Conservation (phyloP, 1,140 invertebrate genomes). For the Subanguina moxae region DNA sequence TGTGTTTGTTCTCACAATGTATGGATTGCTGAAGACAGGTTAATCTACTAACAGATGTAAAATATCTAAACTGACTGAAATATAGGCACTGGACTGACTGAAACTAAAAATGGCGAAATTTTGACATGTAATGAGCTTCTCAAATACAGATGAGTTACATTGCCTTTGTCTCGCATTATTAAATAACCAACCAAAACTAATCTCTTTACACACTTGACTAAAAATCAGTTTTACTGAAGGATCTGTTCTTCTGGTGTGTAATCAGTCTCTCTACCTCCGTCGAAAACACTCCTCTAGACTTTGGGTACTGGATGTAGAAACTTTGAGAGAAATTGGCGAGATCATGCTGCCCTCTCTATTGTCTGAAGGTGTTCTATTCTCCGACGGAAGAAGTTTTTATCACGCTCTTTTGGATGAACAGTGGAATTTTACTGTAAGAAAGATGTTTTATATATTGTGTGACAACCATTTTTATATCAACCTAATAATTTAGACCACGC, state of each 20-base stretch:
- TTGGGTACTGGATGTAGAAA: slow-evolving; percentile 54
- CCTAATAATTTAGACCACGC: slow-evolving; percentile 17
- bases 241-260: slow-evolving; percentile 44
- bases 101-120: slow-evolving; percentile 50
- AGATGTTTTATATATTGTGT: slow-evolving; percentile 18
- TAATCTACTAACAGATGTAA: too few species aligned
- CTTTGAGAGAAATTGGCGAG: slow-evolving; percentile 53
- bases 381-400: slow-evolving; percentile 48
- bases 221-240: slow-evolving; percentile 30
- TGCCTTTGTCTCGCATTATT: too few species aligned
- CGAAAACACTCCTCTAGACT: slow-evolving; percentile 50
- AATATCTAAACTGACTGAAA: too few species aligned
- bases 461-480: background rate
- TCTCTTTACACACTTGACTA: too few species aligned
- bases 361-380: slow-evolving; percentile 49
- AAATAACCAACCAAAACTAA: too few species aligned
- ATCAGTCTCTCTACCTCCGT: slow-evolving; percentile 52
- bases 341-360: slow-evolving; percentile 48
- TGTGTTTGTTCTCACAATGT: slow-evolving; percentile 48
- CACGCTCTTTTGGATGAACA: slow-evolving; percentile 37
- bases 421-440: slow-evolving; percentile 38
- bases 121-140: slow-evolving; percentile 47
- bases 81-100: slow-evolving; percentile 51
- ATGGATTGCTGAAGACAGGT: slow-evolving; percentile 50
- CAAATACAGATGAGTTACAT: slow-evolving; percentile 6